Evolutionary conservation across 2,888 invertebrate genomes (phyloP).

Genomic region (Achlya flavicornis): DNA sequence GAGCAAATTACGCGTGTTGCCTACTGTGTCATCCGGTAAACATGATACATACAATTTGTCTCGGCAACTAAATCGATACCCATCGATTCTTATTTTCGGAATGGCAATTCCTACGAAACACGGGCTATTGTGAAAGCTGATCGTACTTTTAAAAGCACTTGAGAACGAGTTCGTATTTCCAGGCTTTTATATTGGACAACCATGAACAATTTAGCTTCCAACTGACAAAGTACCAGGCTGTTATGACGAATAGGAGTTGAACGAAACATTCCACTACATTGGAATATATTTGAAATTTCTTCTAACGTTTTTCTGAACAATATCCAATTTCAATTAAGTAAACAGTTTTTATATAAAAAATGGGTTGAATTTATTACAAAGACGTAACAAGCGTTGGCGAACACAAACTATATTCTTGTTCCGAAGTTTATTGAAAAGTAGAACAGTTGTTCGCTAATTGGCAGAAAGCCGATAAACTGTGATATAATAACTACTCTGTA

Average conservation of each 20-base stretch:
- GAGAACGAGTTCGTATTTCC: too few species aligned
- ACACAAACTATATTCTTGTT: not conserved
- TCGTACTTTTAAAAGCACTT: too few species aligned
- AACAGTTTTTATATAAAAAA: not conserved
- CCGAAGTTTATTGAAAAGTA: not conserved
- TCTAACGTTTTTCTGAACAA: not conserved
- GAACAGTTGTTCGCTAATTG: not conserved
- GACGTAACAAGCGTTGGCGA: too few species aligned
- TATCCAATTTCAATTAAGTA: not conserved
- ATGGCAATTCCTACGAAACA: too few species aligned
- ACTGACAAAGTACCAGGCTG: not conserved
- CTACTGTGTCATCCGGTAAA: not conserved
- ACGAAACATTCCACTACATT: not conserved
- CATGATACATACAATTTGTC: constrained; percentile 6
- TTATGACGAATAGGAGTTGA: not conserved
- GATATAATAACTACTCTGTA: not conserved
- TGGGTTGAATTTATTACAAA: not conserved
- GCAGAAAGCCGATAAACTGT: not conserved
- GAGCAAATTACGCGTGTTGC: not conserved
- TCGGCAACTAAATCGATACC: not conserved
- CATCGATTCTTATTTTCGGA: too few species aligned
- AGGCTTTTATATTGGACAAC: not conserved
- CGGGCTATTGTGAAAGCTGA: too few species aligned
- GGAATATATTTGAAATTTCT: not conserved
- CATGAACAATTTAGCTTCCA: too few species aligned